These are phyloP conservation scores for Psammodynastes pulverulentus DNA, from an alignment of 2,113 vertebrate genomes.

Conservation along the genomic window DNA sequence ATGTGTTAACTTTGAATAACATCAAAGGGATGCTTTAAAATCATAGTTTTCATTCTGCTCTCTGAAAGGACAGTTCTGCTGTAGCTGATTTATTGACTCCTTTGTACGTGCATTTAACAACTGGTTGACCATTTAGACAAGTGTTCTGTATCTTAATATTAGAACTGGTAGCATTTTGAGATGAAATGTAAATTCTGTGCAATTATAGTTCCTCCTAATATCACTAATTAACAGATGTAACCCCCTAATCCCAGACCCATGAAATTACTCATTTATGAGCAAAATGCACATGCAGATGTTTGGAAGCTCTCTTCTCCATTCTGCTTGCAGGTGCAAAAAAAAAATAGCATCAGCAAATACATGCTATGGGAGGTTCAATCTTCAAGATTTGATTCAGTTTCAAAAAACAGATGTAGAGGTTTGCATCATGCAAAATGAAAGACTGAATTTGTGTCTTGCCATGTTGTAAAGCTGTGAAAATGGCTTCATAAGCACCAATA, in stretches of 20 bases:
- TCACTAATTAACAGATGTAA: conserved; percentile 23
- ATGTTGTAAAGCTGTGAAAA: background rate
- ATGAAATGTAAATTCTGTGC: background rate
- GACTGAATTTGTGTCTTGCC: background rate
- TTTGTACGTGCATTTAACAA: background rate
- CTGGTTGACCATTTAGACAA: background rate
- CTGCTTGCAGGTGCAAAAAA: conserved; percentile 13
- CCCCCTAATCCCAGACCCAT: conserved; percentile 11
- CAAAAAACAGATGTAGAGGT: background rate
- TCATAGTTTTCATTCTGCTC: background rate
- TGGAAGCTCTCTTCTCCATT: background rate
- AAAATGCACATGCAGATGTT: conserved; percentile 13
- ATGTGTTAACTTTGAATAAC: background rate
- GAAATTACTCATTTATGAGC: conserved; percentile 18
- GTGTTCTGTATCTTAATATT: background rate
- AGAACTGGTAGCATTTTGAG: background rate
- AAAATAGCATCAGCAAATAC: conserved; percentile 1
- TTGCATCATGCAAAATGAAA: background rate
- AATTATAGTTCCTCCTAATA: conserved; percentile 4
- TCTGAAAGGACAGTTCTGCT: background rate
- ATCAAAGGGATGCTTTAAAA: background rate
- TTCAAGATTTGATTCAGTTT: background rate
- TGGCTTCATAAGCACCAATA: background rate
- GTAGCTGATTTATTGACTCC: background rate
- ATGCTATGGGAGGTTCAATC: background rate